Base-by-base conservation (phyloP, 2,797 vertebrate species). In the Hypotaenidia okinawae region DNA sequence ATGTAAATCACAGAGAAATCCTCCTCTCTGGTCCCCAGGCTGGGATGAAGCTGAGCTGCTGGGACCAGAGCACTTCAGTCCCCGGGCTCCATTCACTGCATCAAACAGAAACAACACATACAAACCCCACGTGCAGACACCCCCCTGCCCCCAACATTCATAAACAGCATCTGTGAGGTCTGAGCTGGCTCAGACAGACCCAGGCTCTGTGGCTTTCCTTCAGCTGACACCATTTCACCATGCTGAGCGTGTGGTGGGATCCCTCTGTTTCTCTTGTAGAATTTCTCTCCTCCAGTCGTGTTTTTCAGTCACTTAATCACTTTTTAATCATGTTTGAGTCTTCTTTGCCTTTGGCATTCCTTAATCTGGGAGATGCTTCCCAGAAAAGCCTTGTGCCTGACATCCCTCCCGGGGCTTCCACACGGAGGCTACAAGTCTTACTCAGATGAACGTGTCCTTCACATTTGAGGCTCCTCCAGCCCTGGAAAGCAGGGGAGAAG, bases 391-490 rank as follows among this genome's bases (percentile, higher is more conserved):
- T 49, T 11, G 9, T 33, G 49, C 43, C 45, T 54, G 41, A 61
- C 47, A 51, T 39, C 66, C n/a, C 33, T 52, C 12, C 28, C 3
- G 11, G 62, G 67, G 64, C 14, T 67, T 32, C n/a, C 37, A n/a
- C 8, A 0, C 1, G 6, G 63, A 59, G 43, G 28, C 28, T 61
- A 14, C 82, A 61, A 47, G 41, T 70, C 66, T 67, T 37, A 37
- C 17, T 35, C 79, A 76, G 16, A 35, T 19, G 3, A 61, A n/a
- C 2, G 10, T 11, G 57, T 37, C 67, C 92, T 43, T 74, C 62
- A 32, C 2, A 2, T 13, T 25, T 22, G 39, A 0, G 0, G n/a
- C 41, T 66, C 35, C 43, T 30, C 55, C 41, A 55, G 83, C 41
- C 35, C 51, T 21, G 32, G 43, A 47, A 49, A 72, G 13, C 25